Evolutionary conservation across 2,888 invertebrate species (phyloP).

Genomic region (Coenonympha arcania): DNA sequence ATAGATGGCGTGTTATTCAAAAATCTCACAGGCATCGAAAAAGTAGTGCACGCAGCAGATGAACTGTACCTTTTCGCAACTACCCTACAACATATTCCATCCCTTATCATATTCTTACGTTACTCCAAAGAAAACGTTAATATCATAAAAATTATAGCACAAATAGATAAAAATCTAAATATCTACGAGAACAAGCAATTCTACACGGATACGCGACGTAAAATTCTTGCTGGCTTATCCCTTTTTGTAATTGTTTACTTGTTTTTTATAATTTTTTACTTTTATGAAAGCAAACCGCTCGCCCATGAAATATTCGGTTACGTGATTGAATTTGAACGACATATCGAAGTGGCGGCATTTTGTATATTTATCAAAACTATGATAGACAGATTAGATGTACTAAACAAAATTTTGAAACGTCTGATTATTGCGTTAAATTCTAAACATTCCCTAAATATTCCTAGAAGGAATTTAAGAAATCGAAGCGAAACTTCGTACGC

Average conservation of each 20-base stretch:
- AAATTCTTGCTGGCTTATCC: slow-evolving; percentile 20
- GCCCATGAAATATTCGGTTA: background rate
- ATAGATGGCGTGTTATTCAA: slow-evolving; percentile 17
- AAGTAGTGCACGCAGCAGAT: slow-evolving; percentile 31
- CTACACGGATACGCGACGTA: slow-evolving; percentile 28
- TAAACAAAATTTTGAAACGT: slow-evolving; percentile 40
- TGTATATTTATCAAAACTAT: slow-evolving; percentile 41
- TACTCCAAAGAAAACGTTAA: slow-evolving; percentile 34
- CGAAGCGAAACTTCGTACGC: slow-evolving; percentile 32
- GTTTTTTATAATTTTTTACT: background rate
- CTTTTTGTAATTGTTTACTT: slow-evolving; percentile 30
- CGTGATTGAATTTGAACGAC: slow-evolving; percentile 31
- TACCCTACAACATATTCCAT: slow-evolving; percentile 36
- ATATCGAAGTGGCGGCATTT: slow-evolving; percentile 42
- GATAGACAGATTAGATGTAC: slow-evolving; percentile 36
- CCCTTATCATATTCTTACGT: slow-evolving; percentile 34
- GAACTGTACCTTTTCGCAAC: slow-evolving; percentile 37
- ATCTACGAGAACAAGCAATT: slow-evolving; percentile 28
- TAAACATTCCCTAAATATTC: slow-evolving; percentile 12
- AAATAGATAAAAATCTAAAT: slow-evolving; percentile 32
- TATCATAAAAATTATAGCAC: slow-evolving; percentile 34
- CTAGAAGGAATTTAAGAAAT: slow-evolving; percentile 21
- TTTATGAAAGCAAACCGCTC: background rate
- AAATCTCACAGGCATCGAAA: slow-evolving; percentile 3
- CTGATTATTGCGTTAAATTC: slow-evolving; percentile 33